These are phyloP conservation scores for Drosophila hawaiiensis DNA, from an alignment of 2,888 invertebrate species.

Conservation along the genomic window DNA sequence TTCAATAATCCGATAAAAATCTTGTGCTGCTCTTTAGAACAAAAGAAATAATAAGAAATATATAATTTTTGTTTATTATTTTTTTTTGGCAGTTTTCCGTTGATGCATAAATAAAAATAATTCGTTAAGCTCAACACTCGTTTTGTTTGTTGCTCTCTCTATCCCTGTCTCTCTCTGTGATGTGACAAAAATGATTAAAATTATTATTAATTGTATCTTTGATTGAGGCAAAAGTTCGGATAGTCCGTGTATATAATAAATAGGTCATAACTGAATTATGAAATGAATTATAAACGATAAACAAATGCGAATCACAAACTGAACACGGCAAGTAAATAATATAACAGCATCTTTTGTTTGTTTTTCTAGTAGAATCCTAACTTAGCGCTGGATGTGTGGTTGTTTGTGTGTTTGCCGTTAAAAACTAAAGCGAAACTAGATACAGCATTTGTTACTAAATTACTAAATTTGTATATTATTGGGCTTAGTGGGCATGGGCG, in stretches of 20 bases:
- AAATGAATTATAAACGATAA: conserved; percentile 22
- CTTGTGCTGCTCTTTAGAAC: conserved; percentile 46
- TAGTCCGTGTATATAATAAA: conserved; percentile 9
- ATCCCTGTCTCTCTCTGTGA: conserved; percentile 27
- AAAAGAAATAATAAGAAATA: conserved; percentile 42
- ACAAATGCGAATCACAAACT: conserved; percentile 41
- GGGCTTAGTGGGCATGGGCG: conserved; percentile 11
- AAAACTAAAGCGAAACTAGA: conserved; percentile 74
- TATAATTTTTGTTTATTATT: conserved; percentile 37
- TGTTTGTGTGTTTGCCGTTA: conserved; percentile 10
- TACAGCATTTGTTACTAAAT: conserved; percentile 71
- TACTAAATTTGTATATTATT: conserved; percentile 47
- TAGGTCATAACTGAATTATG: conserved; percentile 25
- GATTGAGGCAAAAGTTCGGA: conserved; percentile 7
- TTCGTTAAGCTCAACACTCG: conserved; percentile 9
- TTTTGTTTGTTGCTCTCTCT: conserved; percentile 2
- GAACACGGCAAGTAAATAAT: conserved; percentile 35
- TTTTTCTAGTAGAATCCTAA: conserved; percentile 22
- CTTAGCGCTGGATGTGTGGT: conserved; percentile 39
- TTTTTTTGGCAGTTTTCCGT: conserved; percentile 49
- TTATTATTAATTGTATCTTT: not conserved
- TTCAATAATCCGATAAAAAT: conserved; percentile 11
- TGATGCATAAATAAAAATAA: conserved; percentile 20
- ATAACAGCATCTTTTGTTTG: conserved; percentile 34
- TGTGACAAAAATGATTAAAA: conserved; percentile 37